Evolutionary conservation across 2,797 vertebrate genomes (phyloP), one percentile per base, ranked within the genome.

Genomic region (Kryptopterus vitreolus): DNA sequence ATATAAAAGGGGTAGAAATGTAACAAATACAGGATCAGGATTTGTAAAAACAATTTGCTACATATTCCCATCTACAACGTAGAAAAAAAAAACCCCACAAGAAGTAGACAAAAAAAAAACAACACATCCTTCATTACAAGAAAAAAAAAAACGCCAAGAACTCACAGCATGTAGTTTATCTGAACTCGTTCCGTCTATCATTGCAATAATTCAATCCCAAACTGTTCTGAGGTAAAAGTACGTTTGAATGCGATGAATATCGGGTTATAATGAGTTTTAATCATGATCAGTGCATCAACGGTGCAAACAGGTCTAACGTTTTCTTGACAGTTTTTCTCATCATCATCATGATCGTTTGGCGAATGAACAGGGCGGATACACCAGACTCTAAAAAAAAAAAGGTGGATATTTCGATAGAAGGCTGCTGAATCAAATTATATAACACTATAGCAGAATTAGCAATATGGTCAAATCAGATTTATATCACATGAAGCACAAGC

Each of bases 41-140:
- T 46, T 33, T 24, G 22, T 35, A n/a, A 55, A 57, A 73, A 73
- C 11, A 65, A 65, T 65, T 77, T 53, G 73, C 73, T 61, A 77
- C 68, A 77, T 35, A 63, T 61, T 59, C 12, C 53, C 20, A 52
- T 8, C 55, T 33, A 61, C 35, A 76, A 52, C 22, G 61, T 75
- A 33, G 11, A 62, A 62, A n/a, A 62, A 48, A 55, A 8, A 33
- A 70, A 4, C n/a, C n/a, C n/a, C n/a, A 59, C 11, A 59, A 26
- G n/a, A 59, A 75, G 10, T 50, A 50, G n/a, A 50, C n/a, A n/a
- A n/a, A n/a, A n/a, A n/a, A n/a, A n/a, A n/a, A n/a, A n/a, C n/a
- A 62, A 9, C 5, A 3, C 9, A 33, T 63, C 58, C 48, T 77
- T 53, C 75, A 65, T 63, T 63, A 65, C n/a, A 35, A 16, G 26